Base-by-base conservation (phyloP, 2,113 vertebrate species). In the Python bivittatus region DNA sequence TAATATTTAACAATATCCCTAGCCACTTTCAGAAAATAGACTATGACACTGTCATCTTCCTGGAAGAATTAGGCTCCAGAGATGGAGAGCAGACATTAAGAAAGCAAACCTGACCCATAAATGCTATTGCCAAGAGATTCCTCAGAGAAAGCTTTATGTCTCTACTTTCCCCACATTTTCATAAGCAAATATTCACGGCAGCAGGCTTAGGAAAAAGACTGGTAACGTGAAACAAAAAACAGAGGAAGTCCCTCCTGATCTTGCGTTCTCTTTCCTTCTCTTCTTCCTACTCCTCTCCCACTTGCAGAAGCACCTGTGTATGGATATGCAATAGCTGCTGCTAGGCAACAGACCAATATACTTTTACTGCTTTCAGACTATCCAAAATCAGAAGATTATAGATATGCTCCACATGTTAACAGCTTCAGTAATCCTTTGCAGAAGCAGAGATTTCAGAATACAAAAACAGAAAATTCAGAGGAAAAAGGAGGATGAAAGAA, bases 231-330 rank as follows among this genome's bases (percentile, higher is more conserved):
- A 92, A 92, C 64, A 92, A 68, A 88, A 72, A 53, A 68, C 23
- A 88, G 33, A 92, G 52, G 53, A 72, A 54, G 33, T 52, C 60
- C 25, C 33, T 88, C 68, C 38, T 92, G 38, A 92, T 92, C 64
- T 57, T 64, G 44, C 29, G 72, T 22, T 13, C 85, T 42, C 23
- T 23, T 88, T n/a, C 44, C 58, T 83, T 33, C 23, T 23, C 44
- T 56, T 58, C 90, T 61, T 79, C 86, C 91, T 52, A 88, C 86
- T 92, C 68, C 38, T 52, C 27, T 64, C 52, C 52, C 52, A 89
- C 88, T 89, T 89, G 29, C 64, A 48, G 86, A 88, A 88, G 58
- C 64, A 88, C 64, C 86, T 92, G 42, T 84, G 64, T 88, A 92
- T 57, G 84, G 84, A 86, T 91, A 91, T 86, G 84, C 61, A n/a